These are phyloP conservation scores for Microctenopoma stevenorrisi DNA, from an alignment of 2,797 vertebrate species.

Conservation along the genomic window DNA sequence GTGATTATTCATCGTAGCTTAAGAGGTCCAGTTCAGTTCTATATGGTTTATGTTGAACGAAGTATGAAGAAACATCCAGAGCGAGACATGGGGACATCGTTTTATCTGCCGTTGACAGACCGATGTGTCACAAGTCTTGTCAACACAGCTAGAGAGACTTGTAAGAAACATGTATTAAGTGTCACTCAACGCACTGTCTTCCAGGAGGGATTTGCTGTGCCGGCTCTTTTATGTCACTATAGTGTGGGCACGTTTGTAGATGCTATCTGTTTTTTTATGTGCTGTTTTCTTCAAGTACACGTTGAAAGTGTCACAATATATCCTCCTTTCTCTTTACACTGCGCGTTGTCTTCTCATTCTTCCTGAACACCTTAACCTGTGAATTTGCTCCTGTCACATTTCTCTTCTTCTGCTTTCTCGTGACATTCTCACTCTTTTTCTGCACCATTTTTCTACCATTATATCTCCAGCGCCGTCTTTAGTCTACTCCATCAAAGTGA, in stretches of 20 bases:
- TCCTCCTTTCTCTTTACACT: background rate
- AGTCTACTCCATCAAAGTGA: conserved; percentile 67
- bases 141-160: conserved; percentile 25
- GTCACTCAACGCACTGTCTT: conserved; percentile 27
- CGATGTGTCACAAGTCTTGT: conserved; percentile 33
- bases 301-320: conserved; percentile 7
- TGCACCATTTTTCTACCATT: background rate
- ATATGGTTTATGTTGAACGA: background rate
- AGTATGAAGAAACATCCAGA: conserved; percentile 11
- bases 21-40: no score
- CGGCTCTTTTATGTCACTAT: conserved; percentile 2
- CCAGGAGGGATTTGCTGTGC: conserved; percentile 18
- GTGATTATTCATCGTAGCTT: no score
- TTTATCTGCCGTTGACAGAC: conserved; percentile 29
- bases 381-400: background rate
- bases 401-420: background rate
- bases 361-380: conserved; percentile 4
- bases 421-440: background rate
- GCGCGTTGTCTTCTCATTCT: background rate
- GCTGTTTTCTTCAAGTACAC: background rate
- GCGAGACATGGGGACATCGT: conserved; percentile 1
- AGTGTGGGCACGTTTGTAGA: conserved; percentile 5
- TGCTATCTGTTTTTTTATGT: conserved; percentile 18
- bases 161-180: conserved; percentile 25
- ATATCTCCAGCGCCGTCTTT: conserved; percentile 41